phyloP scores from a whole-genome alignment of 2,797 vertebrate species.

The Vespertilio murinus region DNA sequence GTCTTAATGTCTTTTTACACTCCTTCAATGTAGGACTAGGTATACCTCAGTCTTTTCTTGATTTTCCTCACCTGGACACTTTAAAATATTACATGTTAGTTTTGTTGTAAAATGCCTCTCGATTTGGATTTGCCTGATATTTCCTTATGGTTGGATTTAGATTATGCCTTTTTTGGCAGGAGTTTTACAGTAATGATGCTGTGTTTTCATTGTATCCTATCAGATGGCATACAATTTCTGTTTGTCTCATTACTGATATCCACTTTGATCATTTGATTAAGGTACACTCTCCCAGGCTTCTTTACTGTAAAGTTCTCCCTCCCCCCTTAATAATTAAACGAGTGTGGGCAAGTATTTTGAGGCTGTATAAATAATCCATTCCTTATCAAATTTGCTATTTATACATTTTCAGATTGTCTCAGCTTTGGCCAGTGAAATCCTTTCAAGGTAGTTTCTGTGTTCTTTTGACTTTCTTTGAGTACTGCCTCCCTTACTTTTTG shows the following conservation, averaged over 20 bases:
- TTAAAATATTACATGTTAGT: not conserved
- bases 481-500: not conserved
- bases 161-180: not conserved
- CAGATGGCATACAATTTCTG: not conserved
- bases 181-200: not conserved
- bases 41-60: not conserved
- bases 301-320: not conserved
- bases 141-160: slow-evolving; percentile 7
- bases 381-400: not conserved
- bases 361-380: not conserved
- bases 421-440: slow-evolving; percentile 3
- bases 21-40: not conserved
- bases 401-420: not conserved
- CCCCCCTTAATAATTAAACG: not conserved
- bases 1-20: slow-evolving; percentile 20
- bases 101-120: slow-evolving; percentile 41
- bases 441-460: slow-evolving; percentile 19
- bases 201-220: not conserved
- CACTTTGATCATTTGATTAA: slow-evolving; percentile 2
- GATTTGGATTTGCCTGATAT: slow-evolving; percentile 3
- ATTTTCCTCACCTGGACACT: slow-evolving; percentile 10
- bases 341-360: not conserved
- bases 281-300: not conserved
- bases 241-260: not conserved
- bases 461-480: slow-evolving; percentile 23